Conservation (phyloP, 2,113 vertebrate genomes). For the Chiloscyllium plagiosum region DNA sequence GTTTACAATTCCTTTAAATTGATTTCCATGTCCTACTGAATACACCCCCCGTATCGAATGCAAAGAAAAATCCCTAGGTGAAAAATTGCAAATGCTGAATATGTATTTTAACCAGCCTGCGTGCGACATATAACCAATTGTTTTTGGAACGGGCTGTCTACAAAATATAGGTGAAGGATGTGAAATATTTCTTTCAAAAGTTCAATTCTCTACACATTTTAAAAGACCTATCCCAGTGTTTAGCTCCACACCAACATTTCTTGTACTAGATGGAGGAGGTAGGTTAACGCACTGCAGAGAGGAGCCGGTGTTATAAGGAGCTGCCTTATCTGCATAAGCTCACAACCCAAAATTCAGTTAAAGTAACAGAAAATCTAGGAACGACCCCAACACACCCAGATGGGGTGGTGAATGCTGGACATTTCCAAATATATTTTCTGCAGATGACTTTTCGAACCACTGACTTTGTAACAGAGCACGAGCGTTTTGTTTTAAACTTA, state of each 20-base stretch:
- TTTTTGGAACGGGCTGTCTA: not conserved
- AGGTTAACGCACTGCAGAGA: slow-evolving; percentile 8
- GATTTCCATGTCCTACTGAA: no score
- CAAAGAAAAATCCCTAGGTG: not conserved
- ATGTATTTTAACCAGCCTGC: not conserved
- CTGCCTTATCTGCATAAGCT: not conserved
- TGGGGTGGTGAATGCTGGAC: not conserved
- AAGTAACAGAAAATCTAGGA: not conserved
- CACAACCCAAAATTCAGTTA: not conserved
- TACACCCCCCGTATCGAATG: not conserved
- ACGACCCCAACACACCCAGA: not conserved
- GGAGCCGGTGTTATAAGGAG: not conserved
- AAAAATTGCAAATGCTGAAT: not conserved
- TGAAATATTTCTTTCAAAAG: not conserved
- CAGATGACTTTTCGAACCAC: not conserved
- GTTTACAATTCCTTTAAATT: not conserved
- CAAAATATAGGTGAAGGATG: not conserved
- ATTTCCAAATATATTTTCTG: not conserved
- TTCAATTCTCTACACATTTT: not conserved
- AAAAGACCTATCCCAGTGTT: not conserved
- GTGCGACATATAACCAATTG: not conserved
- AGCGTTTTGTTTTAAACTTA: not conserved
- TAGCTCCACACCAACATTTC: not conserved
- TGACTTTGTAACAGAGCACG: not conserved
- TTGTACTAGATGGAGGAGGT: not conserved